phyloP scores from a whole-genome alignment of 2,113 vertebrate genomes.

The Potamarius usumacintae region DNA sequence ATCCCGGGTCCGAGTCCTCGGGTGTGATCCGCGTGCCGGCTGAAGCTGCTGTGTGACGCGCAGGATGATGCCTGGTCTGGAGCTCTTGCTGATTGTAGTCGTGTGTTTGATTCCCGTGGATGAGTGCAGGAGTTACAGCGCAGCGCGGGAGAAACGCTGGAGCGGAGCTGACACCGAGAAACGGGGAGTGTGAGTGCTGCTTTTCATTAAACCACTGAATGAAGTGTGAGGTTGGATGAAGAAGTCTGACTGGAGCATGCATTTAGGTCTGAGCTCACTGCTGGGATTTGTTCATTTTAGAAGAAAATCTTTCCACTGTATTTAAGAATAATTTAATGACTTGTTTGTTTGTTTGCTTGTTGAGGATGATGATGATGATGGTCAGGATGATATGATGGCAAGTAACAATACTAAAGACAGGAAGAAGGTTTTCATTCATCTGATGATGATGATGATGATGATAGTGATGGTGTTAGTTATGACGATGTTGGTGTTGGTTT shows the following conservation, averaged over 20 bases:
- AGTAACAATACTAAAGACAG: no score
- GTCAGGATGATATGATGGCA: no score
- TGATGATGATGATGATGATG: neutral
- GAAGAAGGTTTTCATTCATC: no score
- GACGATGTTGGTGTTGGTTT: no score
- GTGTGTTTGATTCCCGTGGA: conserved; percentile 77
- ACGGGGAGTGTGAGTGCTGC: conserved; percentile 77
- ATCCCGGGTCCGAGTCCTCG: neutral
- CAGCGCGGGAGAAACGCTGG: conserved; percentile 80
- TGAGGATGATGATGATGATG: no score
- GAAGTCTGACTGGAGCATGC: neutral
- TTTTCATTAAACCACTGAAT: neutral
- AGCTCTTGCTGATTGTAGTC: conserved; percentile 75
- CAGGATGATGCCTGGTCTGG: conserved; percentile 84
- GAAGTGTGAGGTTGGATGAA: neutral
- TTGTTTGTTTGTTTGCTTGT: neutral
- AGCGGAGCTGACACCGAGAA: conserved; percentile 72
- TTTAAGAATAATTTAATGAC: neutral
- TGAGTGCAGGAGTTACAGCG: conserved; percentile 75
- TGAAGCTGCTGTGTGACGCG: conserved; percentile 62
- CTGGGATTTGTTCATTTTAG: neutral
- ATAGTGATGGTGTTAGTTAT: no score
- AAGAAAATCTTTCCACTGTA: neutral
- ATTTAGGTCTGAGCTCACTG: neutral
- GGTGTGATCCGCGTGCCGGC: conserved; percentile 3